Base-by-base conservation (phyloP, 2,888 invertebrate genomes). In the Lamellibrachia satsuma region DNA sequence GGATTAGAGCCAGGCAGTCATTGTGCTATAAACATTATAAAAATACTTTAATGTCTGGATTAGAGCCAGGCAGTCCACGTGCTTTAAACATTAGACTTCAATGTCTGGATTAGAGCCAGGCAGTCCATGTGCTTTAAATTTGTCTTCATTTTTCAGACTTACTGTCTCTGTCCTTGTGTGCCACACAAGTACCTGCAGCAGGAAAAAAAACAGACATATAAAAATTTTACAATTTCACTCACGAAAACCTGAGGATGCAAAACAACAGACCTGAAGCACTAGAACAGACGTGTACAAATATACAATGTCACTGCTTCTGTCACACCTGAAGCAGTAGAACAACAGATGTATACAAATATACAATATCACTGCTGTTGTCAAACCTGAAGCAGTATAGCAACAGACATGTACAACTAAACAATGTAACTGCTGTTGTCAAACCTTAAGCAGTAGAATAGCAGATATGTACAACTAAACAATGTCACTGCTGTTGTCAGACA, bases 101-200 rank as follows among this genome's bases (percentile, higher is more conserved):
- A 96, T 95, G n/a, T 94, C 94, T 11, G 93, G 94, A 93, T 96
- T 95, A 52, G 98, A 97, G 60, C 95, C 95, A 22, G 94, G 94
- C 91, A 94, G 93, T 4, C 97, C 97, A 93, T 97, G 97, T 92
- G 97, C 97, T 91, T 95, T 94, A 90, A 98, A 95, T 95, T 97
- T 96, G 95, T 97, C 97, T 97, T 98, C 98, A 96, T 98, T 97
- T 95, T 97, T 97, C 93, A 99, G 97, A 91, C 98, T 97, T 0
- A 99, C 98, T 95, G 98, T 98, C 96, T 99, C 99, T 0, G 99
- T 99, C 95, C 99, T 97, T 3, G 99, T 99, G 96, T 99, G 99
- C 99, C 99, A 99, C 0, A 99, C 99, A 94, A 98, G 98, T n/a
- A 99, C 98, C 97, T 97, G 94, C 52, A 94, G 94, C n/a, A 92